Evolutionary conservation across 2,797 vertebrate species (phyloP).

Genomic region (Tapirus indicus): DNA sequence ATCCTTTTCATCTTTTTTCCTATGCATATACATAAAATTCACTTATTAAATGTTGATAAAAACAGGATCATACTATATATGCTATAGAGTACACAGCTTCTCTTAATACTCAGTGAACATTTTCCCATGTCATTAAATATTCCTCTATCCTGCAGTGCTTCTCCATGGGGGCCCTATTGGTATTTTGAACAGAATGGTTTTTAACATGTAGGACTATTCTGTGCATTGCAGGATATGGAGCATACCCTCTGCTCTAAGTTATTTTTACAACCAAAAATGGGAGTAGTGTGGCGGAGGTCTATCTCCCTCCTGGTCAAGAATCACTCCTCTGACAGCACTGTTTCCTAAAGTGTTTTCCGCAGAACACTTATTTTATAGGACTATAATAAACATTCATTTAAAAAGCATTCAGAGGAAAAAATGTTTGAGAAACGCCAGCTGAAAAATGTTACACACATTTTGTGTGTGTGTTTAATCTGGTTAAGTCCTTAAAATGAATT

Average conservation of each 20-base stretch:
- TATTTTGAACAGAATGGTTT: not conserved
- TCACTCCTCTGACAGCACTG: not conserved
- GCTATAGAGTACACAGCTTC: not conserved
- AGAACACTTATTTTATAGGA: not conserved
- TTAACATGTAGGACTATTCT: too few species aligned
- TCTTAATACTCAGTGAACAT: not conserved
- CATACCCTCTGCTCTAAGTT: not conserved
- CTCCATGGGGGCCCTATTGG: not conserved
- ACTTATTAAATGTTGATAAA: not conserved
- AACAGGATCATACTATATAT: not conserved
- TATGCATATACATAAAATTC: not conserved
- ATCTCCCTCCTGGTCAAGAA: not conserved
- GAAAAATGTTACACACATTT: not conserved
- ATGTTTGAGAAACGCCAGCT: not conserved
- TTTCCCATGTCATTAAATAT: not conserved
- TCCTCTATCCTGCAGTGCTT: not conserved
- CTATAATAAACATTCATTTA: not conserved
- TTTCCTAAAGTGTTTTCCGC: not conserved
- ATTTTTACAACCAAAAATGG: not conserved
- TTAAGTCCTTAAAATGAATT: conserved; percentile 5
- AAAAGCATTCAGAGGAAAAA: not conserved
- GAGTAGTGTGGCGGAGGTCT: not conserved
- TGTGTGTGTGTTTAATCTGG: not conserved
- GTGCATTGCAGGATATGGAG: not conserved
- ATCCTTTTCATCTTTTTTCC: not conserved